Evolutionary conservation across 2,888 invertebrate genomes (phyloP), one percentile per base, ranked within the genome.

Genomic region (Protodeltote pygarga): DNA sequence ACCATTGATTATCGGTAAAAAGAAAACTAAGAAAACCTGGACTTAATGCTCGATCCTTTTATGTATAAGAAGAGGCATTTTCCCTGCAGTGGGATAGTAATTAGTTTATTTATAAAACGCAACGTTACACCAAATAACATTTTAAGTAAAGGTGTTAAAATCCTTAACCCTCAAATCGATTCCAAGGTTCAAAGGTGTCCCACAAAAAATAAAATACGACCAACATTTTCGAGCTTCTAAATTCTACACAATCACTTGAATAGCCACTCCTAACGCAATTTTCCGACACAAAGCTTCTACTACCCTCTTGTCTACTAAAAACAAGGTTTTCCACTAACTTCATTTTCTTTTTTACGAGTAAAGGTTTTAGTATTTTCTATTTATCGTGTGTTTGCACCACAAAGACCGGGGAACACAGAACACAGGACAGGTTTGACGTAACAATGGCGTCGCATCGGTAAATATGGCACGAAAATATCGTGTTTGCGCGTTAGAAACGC

Each of bases 211-310:
- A n/a, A n/a, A n/a, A n/a, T n/a, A n/a, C n/a, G n/a, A n/a, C 5
- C 9, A 24, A 9, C 17, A 25, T 5, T 32, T 23, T 8, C 29
- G 23, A 24, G 24, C 6, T 13, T 8, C 11, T 17, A 35, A 57
- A 8, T 24, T 16, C 6, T n/a, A n/a, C n/a, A n/a, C n/a, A n/a
- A n/a, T n/a, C 3, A 21, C 63, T 62, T 16, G 27, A 32, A 39
- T 17, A n/a, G n/a, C 15, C 19, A 13, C 31, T 46, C 8, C 6
- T 32, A 55, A 57, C 27, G 17, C 39, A 63, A 57, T 57, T 46
- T 39, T n/a, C 37, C 19, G 31, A 5, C 31, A 57, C 63, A 57
- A 63, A 55, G 63, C 39, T 31, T 34, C 23, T 20, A 25, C 38
- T 46, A 38, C 29, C 21, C 33, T 15, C 31, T 32, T 35, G 45